A percentile compares a stretch with the other conserved stretches of the same genome.
phyloP scores from a whole-genome alignment of 2,113 vertebrate genomes.

The Oncorhynchus kisutch region DNA sequence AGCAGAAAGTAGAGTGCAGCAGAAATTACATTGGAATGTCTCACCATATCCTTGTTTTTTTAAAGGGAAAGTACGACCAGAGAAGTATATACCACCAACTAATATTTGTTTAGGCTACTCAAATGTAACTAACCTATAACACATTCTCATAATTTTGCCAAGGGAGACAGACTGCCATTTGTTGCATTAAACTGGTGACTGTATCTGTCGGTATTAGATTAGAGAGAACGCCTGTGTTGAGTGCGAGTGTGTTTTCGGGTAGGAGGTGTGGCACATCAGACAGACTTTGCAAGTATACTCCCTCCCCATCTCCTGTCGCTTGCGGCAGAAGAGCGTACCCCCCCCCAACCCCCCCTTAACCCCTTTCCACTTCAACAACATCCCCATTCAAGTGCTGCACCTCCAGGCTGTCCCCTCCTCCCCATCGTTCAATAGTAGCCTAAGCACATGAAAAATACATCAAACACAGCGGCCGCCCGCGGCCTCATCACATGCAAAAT shows the following conservation, averaged over 20 bases:
- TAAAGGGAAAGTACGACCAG: too few species aligned
- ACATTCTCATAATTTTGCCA: neutral
- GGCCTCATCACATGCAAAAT: slow-evolving; percentile 71
- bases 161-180: slow-evolving; percentile 15
- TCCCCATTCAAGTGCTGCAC: slow-evolving; percentile 72
- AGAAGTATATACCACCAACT: too few species aligned
- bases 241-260: neutral
- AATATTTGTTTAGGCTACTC: neutral
- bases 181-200: slow-evolving; percentile 26
- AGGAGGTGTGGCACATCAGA: slow-evolving; percentile 59
- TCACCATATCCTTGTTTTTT: neutral
- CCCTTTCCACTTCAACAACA: slow-evolving; percentile 69
- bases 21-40: neutral
- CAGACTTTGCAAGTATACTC: slow-evolving; percentile 67
- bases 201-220: neutral
- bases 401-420: slow-evolving; percentile 64
- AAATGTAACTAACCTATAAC: slow-evolving; percentile 31
- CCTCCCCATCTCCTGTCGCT: slow-evolving; percentile 63
- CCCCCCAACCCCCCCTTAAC: slow-evolving; percentile 1
- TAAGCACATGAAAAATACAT: slow-evolving; percentile 80
- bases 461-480: slow-evolving; percentile 66
- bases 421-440: slow-evolving; percentile 68
- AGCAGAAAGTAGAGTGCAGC: slow-evolving; percentile 5
- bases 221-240: neutral
- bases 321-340: slow-evolving; percentile 38